These are phyloP conservation scores for Helogale parvula DNA, from an alignment of 2,113 vertebrate species.

Conservation along the genomic window DNA sequence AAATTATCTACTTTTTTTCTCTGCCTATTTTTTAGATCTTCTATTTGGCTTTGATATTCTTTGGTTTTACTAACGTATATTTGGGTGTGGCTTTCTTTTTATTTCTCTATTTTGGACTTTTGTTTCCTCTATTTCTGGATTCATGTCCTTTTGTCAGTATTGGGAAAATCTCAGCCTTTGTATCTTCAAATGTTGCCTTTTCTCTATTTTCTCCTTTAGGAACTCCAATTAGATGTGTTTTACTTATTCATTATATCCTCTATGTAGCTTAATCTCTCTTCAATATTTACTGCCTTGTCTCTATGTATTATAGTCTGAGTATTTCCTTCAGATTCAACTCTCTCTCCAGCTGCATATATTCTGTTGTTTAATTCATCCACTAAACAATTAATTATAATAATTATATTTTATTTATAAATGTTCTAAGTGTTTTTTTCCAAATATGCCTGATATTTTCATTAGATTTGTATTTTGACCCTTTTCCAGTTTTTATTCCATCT, in stretches of 20 bases:
- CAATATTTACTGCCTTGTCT: neutral
- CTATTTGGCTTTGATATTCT: neutral
- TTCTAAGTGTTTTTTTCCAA: neutral
- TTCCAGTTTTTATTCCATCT: neutral
- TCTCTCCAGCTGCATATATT: neutral
- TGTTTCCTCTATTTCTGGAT: neutral
- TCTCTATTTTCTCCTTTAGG: neutral
- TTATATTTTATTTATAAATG: conserved; percentile 4
- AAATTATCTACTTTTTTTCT: neutral
- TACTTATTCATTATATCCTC: neutral
- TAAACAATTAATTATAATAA: neutral
- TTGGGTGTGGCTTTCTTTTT: neutral
- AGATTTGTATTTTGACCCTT: neutral
- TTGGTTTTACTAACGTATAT: neutral
- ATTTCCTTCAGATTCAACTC: conserved; percentile 16
- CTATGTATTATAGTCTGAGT: neutral
- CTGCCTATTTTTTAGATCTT: neutral
- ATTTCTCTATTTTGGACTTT: neutral
- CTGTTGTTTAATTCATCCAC: neutral
- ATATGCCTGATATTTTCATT: neutral
- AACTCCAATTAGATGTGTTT: neutral
- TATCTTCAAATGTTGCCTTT: neutral
- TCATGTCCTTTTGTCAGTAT: neutral
- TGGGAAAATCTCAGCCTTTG: neutral
- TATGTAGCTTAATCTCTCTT: neutral